These are phyloP conservation scores for Drosophila yooni DNA, from an alignment of 2,888 invertebrate species.

Conservation along the genomic window DNA sequence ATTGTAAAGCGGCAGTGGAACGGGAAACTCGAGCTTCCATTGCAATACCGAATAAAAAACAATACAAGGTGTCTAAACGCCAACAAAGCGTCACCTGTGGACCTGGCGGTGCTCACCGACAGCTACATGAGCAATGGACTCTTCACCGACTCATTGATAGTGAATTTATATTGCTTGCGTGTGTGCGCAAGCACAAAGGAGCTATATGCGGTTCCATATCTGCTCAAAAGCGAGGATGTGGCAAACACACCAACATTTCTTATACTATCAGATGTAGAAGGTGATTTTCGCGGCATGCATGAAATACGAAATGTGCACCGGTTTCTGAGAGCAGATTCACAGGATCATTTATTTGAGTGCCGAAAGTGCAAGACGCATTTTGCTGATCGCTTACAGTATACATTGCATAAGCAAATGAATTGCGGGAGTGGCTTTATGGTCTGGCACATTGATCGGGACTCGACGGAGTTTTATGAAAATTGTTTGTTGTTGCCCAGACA, in stretches of 20 bases:
- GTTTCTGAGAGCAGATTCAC: slow-evolving; percentile 43
- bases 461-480: slow-evolving; percentile 57
- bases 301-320: slow-evolving; percentile 51
- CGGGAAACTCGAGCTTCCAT: slow-evolving; percentile 30
- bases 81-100: not conserved
- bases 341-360: slow-evolving; percentile 53
- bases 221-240: slow-evolving; percentile 41
- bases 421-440: slow-evolving; percentile 60
- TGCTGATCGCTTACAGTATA: slow-evolving; percentile 33
- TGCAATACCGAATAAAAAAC: slow-evolving; percentile 61
- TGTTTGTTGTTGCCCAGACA: slow-evolving; percentile 86
- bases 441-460: slow-evolving; percentile 39
- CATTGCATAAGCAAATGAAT: slow-evolving; percentile 60
- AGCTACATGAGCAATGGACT: slow-evolving; percentile 27
- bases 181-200: slow-evolving; percentile 64
- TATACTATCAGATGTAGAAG: slow-evolving; percentile 60
- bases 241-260: slow-evolving; percentile 61
- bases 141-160: slow-evolving; percentile 39
- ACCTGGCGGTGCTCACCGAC: slow-evolving; percentile 32
- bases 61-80: not conserved
- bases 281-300: slow-evolving; percentile 53
- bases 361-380: slow-evolving; percentile 50
- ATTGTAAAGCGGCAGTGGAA: slow-evolving; percentile 43
- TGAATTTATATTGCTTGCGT: slow-evolving; percentile 65
- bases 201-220: slow-evolving; percentile 62